Conservation (phyloP, 2,888 invertebrate species). For the Mythimna ferrago region DNA sequence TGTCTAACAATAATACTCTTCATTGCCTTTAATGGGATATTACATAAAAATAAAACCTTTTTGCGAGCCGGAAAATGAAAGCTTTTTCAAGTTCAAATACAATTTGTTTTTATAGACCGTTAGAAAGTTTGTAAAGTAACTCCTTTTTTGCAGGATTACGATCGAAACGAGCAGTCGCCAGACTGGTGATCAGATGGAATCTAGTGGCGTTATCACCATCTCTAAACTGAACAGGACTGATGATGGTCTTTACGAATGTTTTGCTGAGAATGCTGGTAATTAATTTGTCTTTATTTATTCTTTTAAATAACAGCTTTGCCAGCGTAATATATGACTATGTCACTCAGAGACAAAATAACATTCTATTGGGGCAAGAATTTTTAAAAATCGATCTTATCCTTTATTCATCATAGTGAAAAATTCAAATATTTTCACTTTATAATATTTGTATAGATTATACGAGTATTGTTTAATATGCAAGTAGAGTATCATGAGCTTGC, state of each 20-base stretch:
- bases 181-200: slow-evolving; percentile 87
- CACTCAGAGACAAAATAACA: too few species aligned
- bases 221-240: slow-evolving; percentile 92
- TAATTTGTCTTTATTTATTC: not conserved
- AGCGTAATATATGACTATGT: too few species aligned
- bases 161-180: slow-evolving; percentile 90
- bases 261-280: slow-evolving; percentile 94
- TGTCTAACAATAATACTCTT: slow-evolving; percentile 8
- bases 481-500: not conserved
- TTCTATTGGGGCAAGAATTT: too few species aligned
- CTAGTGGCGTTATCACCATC: slow-evolving; percentile 93
- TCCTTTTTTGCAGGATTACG: slow-evolving; percentile 87
- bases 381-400: too few species aligned
- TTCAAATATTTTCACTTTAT: too few species aligned
- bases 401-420: too few species aligned
- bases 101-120: slow-evolving; percentile 37
- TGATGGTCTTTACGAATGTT: slow-evolving; percentile 97
- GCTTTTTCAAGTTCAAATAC: slow-evolving; percentile 28
- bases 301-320: too few species aligned
- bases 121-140: slow-evolving; percentile 15
- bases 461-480: not conserved
- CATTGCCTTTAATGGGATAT: not conserved
- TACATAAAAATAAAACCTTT: slow-evolving; percentile 18
- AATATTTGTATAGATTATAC: not conserved
- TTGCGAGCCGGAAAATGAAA: slow-evolving; percentile 26